Base-by-base conservation (phyloP, 2,797 vertebrate genomes). In the Acanthopagrus latus region DNA sequence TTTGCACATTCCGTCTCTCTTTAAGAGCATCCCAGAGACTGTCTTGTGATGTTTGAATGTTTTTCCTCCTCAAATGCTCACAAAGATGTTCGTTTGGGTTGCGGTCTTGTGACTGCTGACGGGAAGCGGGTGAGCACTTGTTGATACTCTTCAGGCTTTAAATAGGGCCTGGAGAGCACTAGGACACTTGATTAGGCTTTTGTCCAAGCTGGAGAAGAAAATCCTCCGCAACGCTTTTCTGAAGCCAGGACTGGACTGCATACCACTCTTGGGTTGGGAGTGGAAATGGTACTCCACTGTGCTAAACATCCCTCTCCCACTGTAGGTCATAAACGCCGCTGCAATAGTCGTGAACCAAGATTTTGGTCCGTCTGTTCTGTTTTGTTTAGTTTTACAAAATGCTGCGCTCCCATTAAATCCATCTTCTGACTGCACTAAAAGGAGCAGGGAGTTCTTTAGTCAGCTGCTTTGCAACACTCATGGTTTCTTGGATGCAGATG, bases 41-140 rank as follows among this genome's bases (percentile, higher is more conserved):
- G 84, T 91, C 92, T 90, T 90, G 89, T 91, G 86, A 91, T 87
- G 75, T 71, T 70, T 56, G 43, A 60, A 48, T 64, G 54, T 27
- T 64, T 65, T 75, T 60, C 12, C 47, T 71, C 56, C 54, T 74
- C 72, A 82, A 83, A 82, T 66, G 77, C 62, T 83, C 48, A 33
- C 63, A 72, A 76, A 89, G 64, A 80, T 44, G 25, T 72, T 85
- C 60, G 76, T 2, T 83, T 75, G 78, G 76, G 57, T 27, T 51
- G 62, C 76, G 70, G 77, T 88, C 92, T 90, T 91, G 82, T 91
- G 92, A 93, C 84, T 81, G 58, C 64, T 85, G 79, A 82, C 20
- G 33, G 77, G 82, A 63, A 74, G 51, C 38, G 2, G 73, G 52
- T 25, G 41, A 83, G 81, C 67, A 77, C 73, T 86, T 86, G 71